Evolutionary conservation across 2,113 vertebrate genomes (phyloP).

Genomic region (Calonectris borealis): DNA sequence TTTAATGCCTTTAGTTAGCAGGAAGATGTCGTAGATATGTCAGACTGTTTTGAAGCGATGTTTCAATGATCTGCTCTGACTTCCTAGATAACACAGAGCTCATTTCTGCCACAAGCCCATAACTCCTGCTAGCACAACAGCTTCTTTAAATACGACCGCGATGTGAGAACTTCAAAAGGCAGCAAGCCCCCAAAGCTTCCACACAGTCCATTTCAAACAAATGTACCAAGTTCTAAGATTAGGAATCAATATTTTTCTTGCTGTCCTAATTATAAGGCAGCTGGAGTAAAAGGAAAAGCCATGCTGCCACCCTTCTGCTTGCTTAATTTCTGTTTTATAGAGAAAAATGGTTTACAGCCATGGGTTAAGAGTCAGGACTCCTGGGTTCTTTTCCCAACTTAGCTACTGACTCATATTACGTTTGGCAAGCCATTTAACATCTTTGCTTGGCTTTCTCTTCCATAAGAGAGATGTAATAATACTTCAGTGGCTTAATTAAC

Average conservation of each 20-base stretch:
- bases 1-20: background rate
- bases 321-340: slow-evolving; percentile 24
- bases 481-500: slow-evolving; percentile 57
- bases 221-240: background rate
- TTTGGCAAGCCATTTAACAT: slow-evolving; percentile 54
- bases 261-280: background rate
- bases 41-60: background rate
- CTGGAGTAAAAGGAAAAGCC: background rate
- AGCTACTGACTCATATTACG: slow-evolving; percentile 44
- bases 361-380: slow-evolving; percentile 49
- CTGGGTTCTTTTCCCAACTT: slow-evolving; percentile 52
- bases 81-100: background rate
- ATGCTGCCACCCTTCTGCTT: background rate
- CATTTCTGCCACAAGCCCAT: background rate
- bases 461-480: background rate
- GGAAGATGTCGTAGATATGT: background rate
- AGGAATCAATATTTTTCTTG: background rate
- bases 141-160: background rate
- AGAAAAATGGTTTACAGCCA: slow-evolving; percentile 48
- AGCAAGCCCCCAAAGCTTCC: background rate
- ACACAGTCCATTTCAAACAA: background rate
- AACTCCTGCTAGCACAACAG: background rate
- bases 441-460: slow-evolving; percentile 43
- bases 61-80: background rate
- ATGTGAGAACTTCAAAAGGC: background rate